phyloP scores from a whole-genome alignment of 2,888 invertebrate genomes.

The Calameuta idolon region DNA sequence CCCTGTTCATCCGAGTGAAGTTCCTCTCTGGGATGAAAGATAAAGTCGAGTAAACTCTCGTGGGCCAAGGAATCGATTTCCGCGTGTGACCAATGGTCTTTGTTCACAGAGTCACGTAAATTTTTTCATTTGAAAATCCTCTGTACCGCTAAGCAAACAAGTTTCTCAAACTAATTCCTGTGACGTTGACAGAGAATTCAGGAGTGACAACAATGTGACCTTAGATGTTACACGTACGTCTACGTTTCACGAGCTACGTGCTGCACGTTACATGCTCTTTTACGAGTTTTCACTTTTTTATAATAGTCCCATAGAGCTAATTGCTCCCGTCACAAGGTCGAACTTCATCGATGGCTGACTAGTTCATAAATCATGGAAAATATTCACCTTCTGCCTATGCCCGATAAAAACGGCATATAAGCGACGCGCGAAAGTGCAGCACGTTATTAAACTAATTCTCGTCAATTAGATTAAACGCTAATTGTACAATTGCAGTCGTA shows the following conservation, averaged over 20 bases:
- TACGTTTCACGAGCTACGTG: neutral
- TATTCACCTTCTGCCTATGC: neutral
- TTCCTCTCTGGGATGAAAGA: neutral
- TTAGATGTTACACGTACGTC: neutral
- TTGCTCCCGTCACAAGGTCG: neutral
- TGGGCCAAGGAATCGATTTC: neutral
- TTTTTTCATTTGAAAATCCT: neutral
- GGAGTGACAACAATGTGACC: neutral
- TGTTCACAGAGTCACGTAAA: neutral
- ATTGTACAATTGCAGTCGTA: too few relatives aligned
- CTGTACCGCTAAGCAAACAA: neutral
- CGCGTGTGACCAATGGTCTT: slow-evolving; percentile 1
- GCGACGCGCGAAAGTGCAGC: too few relatives aligned
- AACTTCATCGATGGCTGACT: neutral
- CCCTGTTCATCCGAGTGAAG: neutral
- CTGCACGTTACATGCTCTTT: neutral
- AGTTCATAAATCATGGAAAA: neutral
- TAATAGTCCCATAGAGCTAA: neutral
- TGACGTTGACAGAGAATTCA: neutral
- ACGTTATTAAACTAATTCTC: too few relatives aligned
- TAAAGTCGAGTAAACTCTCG: neutral
- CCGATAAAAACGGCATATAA: too few relatives aligned
- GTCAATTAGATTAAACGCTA: too few relatives aligned
- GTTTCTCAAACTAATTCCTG: neutral
- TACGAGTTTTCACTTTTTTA: neutral